Conservation (phyloP, 2,888 invertebrate genomes). For the Diogma glabrata region DNA sequence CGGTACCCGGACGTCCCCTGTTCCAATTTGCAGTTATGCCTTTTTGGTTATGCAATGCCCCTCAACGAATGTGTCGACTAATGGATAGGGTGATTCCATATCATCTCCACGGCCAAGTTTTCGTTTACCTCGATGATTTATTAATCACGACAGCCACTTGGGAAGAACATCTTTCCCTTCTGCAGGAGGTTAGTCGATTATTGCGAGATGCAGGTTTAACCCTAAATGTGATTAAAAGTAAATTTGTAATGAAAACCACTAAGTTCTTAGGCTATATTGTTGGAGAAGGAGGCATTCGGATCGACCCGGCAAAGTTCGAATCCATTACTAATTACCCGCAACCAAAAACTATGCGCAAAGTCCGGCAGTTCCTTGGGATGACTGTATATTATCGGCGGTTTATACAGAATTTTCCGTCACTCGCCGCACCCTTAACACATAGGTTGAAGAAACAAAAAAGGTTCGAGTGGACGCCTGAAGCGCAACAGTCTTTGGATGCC, state of each 20-base stretch:
- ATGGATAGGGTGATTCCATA: not conserved
- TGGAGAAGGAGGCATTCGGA: too few relatives aligned
- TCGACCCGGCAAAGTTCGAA: too few relatives aligned
- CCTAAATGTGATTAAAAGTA: not conserved
- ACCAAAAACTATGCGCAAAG: too few relatives aligned
- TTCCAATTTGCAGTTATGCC: not conserved
- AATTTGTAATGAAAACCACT: not conserved
- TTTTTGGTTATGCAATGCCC: not conserved
- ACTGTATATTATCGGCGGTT: too few relatives aligned
- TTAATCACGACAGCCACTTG: not conserved
- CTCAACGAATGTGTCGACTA: not conserved
- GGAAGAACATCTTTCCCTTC: not conserved
- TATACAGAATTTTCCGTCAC: too few relatives aligned
- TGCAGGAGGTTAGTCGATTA: not conserved
- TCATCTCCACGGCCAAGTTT: not conserved
- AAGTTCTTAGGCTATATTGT: not conserved
- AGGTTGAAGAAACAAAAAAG: too few relatives aligned
- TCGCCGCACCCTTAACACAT: too few relatives aligned
- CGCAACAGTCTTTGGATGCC: too few relatives aligned
- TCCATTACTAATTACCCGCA: too few relatives aligned
- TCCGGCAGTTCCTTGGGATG: too few relatives aligned
- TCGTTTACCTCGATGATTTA: constrained; percentile 7
- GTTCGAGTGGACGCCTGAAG: too few relatives aligned
- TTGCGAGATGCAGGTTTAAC: constrained; percentile 1
- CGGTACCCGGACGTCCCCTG: constrained; percentile 16